Evolutionary conservation across 2,797 vertebrate species (phyloP).

Genomic region (Aldrovandia affinis): DNA sequence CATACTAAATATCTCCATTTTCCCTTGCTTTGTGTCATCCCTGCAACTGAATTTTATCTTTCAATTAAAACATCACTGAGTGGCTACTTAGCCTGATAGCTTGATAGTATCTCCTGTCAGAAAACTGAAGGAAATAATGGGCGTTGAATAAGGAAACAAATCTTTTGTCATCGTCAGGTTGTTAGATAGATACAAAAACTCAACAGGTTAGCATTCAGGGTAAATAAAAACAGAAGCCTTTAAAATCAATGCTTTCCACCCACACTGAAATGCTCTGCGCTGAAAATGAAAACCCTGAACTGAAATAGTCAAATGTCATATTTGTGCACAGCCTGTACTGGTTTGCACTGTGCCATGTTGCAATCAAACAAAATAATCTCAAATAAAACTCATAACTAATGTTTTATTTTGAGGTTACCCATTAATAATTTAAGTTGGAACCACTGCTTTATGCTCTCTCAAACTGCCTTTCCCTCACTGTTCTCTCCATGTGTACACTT

Average conservation of each 20-base stretch:
- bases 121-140: not conserved
- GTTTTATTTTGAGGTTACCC: too few species aligned
- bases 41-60: not conserved
- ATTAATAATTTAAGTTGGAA: too few species aligned
- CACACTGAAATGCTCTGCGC: not conserved
- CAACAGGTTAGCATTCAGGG: not conserved
- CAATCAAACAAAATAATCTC: not conserved
- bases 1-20: not conserved
- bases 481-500: too few species aligned
- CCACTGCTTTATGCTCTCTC: too few species aligned
- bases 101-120: not conserved
- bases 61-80: not conserved
- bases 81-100: not conserved
- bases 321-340: not conserved
- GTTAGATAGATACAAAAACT: not conserved
- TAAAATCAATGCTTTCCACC: not conserved
- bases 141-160: not conserved
- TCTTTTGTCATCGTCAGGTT: not conserved
- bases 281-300: not conserved
- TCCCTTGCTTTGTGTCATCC: not conserved
- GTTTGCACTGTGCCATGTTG: too few species aligned
- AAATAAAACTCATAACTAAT: too few species aligned
- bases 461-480: too few species aligned
- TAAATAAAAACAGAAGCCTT: not conserved
- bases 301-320: not conserved